Base-by-base conservation (phyloP, 2,888 invertebrate genomes). In the Kryphioiulus occultus region DNA sequence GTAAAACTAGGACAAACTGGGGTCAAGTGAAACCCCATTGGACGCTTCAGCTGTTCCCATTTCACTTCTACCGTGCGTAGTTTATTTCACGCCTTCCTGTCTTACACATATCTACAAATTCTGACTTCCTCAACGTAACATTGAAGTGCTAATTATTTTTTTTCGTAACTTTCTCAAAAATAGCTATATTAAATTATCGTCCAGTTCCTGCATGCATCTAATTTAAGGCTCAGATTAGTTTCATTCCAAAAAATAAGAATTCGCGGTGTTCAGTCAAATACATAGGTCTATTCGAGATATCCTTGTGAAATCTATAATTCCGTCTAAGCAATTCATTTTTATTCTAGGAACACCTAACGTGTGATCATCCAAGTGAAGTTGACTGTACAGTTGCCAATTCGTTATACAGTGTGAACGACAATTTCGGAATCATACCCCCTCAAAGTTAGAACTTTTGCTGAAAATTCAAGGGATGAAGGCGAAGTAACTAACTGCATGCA, bases 321-420 rank as follows among this genome's bases (percentile, higher is more conserved):
- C 22, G 22, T 7, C 10, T 26, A 68, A 68, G 22, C 26, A 68
- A 26, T 68, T 68, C 7, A 19, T 10, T 86, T 86, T 87, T 86
- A 44, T 35, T 82, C 22, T 22, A 87, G 87, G 42, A 87, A 85
- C 32, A 39, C 7, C 83, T 87, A 82, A 68, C 87, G 0, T 87
- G 87, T 26, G 87, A 87, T 83, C 26, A 39, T 87, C 83, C 68
- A 12, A 59, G 59, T 32, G 83, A 78, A 53, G 87, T 87, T 47
- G 87, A 87, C 44, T 87, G 87, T 83, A 85, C 87, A 17, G 39
- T 87, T 32, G 68, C 87, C 39, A 35, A 87, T 32, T 68, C 87
- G 82, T 39, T 87, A 22, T 87, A 87, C 87, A 82, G 82, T 39
- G 83, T 87, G 15, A 87, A 87, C 44, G 87, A 87, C 39, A 44